Base-by-base conservation (phyloP, 2,888 invertebrate species). In the Pemphredon lugubris region DNA sequence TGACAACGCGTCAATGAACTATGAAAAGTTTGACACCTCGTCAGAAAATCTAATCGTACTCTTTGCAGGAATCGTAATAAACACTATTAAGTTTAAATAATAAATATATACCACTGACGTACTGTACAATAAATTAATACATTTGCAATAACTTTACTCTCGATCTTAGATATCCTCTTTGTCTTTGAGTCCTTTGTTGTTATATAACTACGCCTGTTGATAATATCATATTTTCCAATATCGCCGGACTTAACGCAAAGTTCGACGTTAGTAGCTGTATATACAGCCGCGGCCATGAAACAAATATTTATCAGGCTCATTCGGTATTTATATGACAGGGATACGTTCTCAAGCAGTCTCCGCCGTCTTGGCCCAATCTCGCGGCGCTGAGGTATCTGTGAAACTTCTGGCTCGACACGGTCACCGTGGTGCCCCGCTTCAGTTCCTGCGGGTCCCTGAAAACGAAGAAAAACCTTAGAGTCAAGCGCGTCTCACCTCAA, bases 351-450 rank as follows among this genome's bases (percentile, higher is more conserved):
- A 92, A 81, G 82, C 96, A 96, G 85, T 96, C 95, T 75, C 94
- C 93, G 81, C 94, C 93, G 78, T 96, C 95, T 87, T 96, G 96
- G 0, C 96, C 96, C 82, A 95, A 94, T 80, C 96, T 92, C 0
- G 96, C 96, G 0, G 96, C 95, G 86, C 94, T 94, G 2, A 96
- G 93, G 83, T 96, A 95, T 83, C 93, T 92, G 90, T 95, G 95
- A 90, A 96, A 96, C 64, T 94, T 91, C 21, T 94, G 89, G 16
- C 95, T 95, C 65, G 94, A 94, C 75, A 92, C 91, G 89, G 95
- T 96, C 65, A 93, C 93, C 59, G 90, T 87, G 1, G 92, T 92
- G 11, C 94, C 94, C 72, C 93, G 93, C 42, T 94, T 92, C 21
- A 96, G 90, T 84, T 96, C 96, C 71, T 91, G 92, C 0, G 94